phyloP scores from a whole-genome alignment of 92 coral and sea anemone genomes.

The Bergia sp. region DNA sequence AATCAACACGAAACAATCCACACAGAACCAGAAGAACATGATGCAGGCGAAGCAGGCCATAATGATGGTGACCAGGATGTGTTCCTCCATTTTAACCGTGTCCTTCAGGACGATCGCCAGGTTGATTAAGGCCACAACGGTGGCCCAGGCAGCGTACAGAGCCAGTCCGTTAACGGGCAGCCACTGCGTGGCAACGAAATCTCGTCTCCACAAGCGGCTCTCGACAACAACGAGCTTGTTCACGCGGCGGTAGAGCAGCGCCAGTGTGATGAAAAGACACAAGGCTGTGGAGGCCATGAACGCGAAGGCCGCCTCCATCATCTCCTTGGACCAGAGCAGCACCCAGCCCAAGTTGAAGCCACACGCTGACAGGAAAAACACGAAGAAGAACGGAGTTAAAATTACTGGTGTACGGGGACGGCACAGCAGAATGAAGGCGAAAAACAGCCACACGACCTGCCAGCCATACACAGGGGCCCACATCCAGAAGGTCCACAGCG shows the following conservation, averaged over 20 bases:
- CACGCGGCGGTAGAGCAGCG: conserved; percentile 71
- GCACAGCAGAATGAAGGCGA: conserved; percentile 73
- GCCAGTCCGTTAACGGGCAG: conserved; percentile 83
- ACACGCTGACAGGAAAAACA: conserved; percentile 71
- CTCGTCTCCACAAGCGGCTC: conserved; percentile 72
- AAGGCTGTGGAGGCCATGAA: conserved; percentile 67
- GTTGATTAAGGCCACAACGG: conserved; percentile 67
- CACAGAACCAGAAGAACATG: conserved; percentile 80
- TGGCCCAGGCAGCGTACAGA: conserved; percentile 86
- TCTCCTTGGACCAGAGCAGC: conserved; percentile 72
- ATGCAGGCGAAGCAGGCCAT: conserved; percentile 70
- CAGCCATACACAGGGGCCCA: conserved; percentile 89
- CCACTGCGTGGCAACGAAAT: conserved; percentile 72
- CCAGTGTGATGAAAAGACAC: conserved; percentile 66
- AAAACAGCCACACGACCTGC: conserved; percentile 82
- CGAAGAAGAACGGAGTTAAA: conserved; percentile 75
- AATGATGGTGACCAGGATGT: conserved; percentile 69
- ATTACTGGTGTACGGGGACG: conserved; percentile 76
- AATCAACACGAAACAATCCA: conserved; percentile 78
- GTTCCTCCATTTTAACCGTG: conserved; percentile 73
- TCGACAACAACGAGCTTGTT: conserved; percentile 54
- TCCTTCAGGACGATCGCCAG: conserved; percentile 70
- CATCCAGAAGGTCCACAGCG: conserved; percentile 85
- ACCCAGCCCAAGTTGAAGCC: conserved; percentile 89
- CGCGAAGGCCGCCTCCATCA: conserved; percentile 72